phyloP scores from a whole-genome alignment of 2,113 vertebrate species.

The Poecile atricapillus region DNA sequence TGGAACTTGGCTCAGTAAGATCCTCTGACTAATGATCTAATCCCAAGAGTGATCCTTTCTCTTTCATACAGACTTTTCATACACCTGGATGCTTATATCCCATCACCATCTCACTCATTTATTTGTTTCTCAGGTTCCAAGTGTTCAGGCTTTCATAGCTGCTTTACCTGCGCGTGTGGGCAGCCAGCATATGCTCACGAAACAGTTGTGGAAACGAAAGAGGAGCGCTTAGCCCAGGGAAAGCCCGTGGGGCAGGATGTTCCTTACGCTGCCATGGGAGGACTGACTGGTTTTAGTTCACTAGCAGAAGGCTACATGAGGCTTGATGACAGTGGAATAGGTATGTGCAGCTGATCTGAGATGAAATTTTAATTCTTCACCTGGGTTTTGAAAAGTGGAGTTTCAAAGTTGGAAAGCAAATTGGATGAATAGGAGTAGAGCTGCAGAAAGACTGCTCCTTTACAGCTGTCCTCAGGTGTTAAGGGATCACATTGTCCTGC shows the following conservation, averaged over 20 bases:
- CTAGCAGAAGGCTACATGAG: constrained; percentile 85
- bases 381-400: neutral
- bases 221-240: constrained; percentile 79
- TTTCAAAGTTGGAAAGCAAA: neutral
- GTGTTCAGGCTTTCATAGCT: constrained; percentile 85
- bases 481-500: neutral
- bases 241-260: constrained; percentile 80
- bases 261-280: constrained; percentile 89
- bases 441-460: neutral
- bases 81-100: neutral
- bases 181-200: constrained; percentile 80
- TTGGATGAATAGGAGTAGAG: neutral
- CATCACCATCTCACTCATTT: neutral
- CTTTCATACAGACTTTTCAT: neutral
- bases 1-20: neutral
- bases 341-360: constrained; percentile 60
- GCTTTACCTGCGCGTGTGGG: constrained; percentile 85
- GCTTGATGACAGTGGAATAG: constrained; percentile 76
- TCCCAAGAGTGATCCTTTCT: neutral
- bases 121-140: constrained; percentile 73
- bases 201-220: constrained; percentile 86
- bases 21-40: neutral
- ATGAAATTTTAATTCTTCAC: neutral
- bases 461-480: neutral
- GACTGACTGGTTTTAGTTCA: constrained; percentile 88